phyloP scores from a whole-genome alignment of 2,888 invertebrate species.

The Crepidodera aurea region DNA sequence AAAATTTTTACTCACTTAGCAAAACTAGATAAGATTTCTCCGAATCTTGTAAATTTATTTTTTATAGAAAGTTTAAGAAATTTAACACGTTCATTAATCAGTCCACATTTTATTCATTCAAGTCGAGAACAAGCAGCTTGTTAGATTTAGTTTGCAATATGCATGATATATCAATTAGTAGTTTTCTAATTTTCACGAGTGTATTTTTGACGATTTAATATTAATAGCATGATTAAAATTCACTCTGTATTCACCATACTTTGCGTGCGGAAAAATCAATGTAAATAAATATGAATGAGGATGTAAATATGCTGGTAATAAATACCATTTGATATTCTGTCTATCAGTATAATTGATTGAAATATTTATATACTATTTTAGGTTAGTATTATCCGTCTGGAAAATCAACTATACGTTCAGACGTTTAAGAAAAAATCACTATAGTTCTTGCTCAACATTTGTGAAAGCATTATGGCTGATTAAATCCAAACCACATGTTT shows the following conservation, averaged over 20 bases:
- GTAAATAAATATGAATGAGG: conserved; percentile 15
- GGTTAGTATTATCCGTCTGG: conserved; percentile 27
- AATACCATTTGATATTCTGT: background rate
- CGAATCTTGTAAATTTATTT: too few species aligned
- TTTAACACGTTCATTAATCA: too few species aligned
- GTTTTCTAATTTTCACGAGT: conserved; percentile 6
- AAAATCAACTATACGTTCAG: too few species aligned
- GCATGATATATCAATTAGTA: conserved; percentile 22
- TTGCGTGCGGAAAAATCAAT: conserved; percentile 14
- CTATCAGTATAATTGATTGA: background rate
- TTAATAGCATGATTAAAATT: conserved; percentile 9
- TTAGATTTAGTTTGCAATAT: conserved; percentile 34
- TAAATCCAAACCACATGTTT: too few species aligned
- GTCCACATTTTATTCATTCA: conserved; percentile 16
- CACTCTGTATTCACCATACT: background rate
- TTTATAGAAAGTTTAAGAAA: too few species aligned
- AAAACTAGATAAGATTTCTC: too few species aligned
- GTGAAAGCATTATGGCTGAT: too few species aligned
- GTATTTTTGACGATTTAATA: background rate
- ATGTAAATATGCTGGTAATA: background rate
- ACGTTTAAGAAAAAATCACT: too few species aligned
- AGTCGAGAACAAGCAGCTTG: conserved; percentile 16
- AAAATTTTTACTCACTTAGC: too few species aligned
- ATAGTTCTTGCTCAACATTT: too few species aligned
- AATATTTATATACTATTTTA: conserved; percentile 6